These are phyloP conservation scores for Aptenodytes patagonicus DNA, from an alignment of 2,113 vertebrate species.

Conservation along the genomic window DNA sequence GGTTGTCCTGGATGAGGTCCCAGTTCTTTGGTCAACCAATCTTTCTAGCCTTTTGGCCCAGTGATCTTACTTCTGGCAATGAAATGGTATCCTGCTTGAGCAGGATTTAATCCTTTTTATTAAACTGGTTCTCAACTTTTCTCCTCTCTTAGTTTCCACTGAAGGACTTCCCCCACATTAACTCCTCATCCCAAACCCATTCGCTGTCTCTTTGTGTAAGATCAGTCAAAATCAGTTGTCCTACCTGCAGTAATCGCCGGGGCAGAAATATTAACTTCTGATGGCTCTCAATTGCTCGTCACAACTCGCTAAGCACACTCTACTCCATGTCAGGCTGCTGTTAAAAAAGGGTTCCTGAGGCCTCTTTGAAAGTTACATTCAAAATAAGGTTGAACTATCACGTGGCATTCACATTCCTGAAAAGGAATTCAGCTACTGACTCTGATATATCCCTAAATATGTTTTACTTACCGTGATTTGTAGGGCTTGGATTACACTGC, in stretches of 20 bases:
- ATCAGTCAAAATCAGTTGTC: not conserved
- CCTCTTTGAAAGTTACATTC: not conserved
- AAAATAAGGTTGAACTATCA: not conserved
- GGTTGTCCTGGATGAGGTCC: not conserved
- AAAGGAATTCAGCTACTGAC: not conserved
- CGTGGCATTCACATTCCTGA: not conserved
- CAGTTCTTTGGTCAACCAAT: not conserved
- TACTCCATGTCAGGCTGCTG: not conserved
- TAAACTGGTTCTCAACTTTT: not conserved
- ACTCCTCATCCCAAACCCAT: not conserved
- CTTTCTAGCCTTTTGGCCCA: not conserved
- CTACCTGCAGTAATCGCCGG: not conserved
- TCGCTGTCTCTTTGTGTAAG: not conserved
- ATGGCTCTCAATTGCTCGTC: not conserved
- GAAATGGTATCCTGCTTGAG: not conserved
- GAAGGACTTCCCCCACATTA: not conserved
- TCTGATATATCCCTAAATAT: not conserved
- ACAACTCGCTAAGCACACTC: not conserved
- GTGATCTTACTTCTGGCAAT: not conserved
- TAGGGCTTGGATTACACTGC: not conserved
- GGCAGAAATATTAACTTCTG: not conserved
- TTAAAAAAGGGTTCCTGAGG: not conserved
- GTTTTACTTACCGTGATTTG: not conserved
- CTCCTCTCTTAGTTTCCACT: not conserved
- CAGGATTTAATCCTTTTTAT: not conserved